phyloP scores from a whole-genome alignment of 2,797 vertebrate species.

The Acanthurus leucopareius region DNA sequence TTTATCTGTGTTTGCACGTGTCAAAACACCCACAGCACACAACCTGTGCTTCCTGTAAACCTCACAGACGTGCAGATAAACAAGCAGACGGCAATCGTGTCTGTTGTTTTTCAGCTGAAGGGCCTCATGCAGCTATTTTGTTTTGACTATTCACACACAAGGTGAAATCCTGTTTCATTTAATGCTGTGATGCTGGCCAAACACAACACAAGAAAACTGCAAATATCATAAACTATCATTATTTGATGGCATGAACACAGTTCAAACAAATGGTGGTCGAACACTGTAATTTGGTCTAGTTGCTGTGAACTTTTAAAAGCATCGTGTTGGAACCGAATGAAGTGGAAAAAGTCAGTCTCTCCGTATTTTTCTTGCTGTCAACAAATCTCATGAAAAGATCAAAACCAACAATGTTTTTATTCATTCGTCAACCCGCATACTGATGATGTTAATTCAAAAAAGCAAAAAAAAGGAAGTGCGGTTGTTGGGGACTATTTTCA shows the following conservation, averaged over 20 bases:
- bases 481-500: not conserved
- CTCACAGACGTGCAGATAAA: slow-evolving; percentile 39
- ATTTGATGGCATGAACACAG: not conserved
- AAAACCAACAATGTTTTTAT: not conserved
- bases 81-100: slow-evolving; percentile 9
- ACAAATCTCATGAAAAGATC: not conserved
- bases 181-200: not conserved
- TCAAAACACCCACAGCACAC: slow-evolving; percentile 29
- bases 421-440: too few species aligned
- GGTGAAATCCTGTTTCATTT: not conserved
- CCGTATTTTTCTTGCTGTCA: not conserved
- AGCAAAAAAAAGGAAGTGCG: too few species aligned
- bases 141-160: not conserved
- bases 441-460: not conserved
- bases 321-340: too few species aligned
- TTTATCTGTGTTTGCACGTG: not conserved
- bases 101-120: not conserved
- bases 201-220: not conserved
- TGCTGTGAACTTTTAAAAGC: too few species aligned
- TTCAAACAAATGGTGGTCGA: not conserved
- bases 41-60: slow-evolving; percentile 27
- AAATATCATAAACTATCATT: not conserved
- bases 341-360: too few species aligned
- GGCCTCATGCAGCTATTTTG: not conserved
- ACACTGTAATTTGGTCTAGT: too few species aligned